Conservation (phyloP, 1,140 invertebrate genomes). For the Cepaea nemoralis region DNA sequence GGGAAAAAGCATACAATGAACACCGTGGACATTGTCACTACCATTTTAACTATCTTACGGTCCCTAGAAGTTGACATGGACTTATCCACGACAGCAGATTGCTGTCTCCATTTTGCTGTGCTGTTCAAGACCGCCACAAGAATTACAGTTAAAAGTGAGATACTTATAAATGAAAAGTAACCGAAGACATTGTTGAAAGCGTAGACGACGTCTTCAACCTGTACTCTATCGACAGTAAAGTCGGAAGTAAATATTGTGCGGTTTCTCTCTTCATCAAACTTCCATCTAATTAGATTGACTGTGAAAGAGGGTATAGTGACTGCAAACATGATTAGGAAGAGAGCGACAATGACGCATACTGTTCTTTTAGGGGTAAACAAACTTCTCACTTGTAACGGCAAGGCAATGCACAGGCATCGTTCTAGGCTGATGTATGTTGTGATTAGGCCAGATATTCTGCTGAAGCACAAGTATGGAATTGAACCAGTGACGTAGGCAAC, state of each 20-base stretch:
- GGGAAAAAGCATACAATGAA: slow-evolving; percentile 2
- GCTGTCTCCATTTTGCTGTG: background rate
- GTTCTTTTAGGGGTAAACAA: slow-evolving; percentile 90
- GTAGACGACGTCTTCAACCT: background rate
- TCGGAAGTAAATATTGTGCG: background rate
- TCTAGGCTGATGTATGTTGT: slow-evolving; percentile 13
- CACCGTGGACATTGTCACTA: background rate
- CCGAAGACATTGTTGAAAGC: background rate
- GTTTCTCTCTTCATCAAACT: background rate
- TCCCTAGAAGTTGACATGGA: background rate
- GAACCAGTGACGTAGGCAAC: slow-evolving; percentile 91
- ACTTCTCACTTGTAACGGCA: slow-evolving; percentile 77
- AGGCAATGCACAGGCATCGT: slow-evolving; percentile 23
- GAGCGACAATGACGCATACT: slow-evolving; percentile 78
- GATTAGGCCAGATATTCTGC: slow-evolving; percentile 77
- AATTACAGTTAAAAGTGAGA: background rate
- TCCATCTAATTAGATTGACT: background rate
- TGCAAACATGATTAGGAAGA: background rate
- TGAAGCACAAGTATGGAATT: slow-evolving; percentile 94
- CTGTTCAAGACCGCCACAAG: background rate
- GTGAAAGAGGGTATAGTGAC: background rate
- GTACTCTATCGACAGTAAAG: background rate
- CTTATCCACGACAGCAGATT: background rate
- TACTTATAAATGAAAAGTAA: background rate
- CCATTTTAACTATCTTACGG: background rate